Percentiles rank a stretch among this genome's conserved stretches.
These are phyloP conservation scores for Anas capensis DNA, from an alignment of 2,797 vertebrate genomes.

Conservation along the genomic window DNA sequence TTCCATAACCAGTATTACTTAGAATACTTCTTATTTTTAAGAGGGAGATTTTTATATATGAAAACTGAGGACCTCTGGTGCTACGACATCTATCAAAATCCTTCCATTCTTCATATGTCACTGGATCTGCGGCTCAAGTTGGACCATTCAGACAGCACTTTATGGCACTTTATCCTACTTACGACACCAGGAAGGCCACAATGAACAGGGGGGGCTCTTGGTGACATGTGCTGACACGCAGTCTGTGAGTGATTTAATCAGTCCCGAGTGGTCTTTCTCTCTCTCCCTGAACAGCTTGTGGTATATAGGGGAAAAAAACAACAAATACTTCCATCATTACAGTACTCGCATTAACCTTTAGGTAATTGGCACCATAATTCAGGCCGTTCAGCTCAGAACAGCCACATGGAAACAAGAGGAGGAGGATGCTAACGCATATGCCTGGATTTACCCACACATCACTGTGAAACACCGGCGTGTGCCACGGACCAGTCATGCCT, in stretches of 20 bases:
- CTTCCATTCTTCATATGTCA: not conserved
- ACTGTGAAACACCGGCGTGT: not conserved
- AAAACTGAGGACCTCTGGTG: not conserved
- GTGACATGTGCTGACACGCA: not conserved
- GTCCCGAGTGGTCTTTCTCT: not conserved
- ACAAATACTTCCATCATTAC: not conserved
- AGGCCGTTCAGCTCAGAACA: slow-evolving; percentile 13
- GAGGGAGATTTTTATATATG: not conserved
- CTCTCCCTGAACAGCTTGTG: not conserved
- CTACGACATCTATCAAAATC: not conserved
- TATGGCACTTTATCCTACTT: not conserved
- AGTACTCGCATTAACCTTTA: slow-evolving; percentile 52
- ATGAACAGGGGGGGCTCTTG: not conserved
- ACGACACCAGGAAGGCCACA: rapidly evolving
- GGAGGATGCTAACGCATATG: rapidly evolving
- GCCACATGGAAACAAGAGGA: not conserved
- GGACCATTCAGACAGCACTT: not conserved
- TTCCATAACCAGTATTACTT: not conserved
- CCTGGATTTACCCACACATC: rapidly evolving
- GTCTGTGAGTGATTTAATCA: not conserved
- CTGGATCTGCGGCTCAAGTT: not conserved
- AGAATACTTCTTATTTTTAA: not conserved
- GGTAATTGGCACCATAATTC: slow-evolving; percentile 34
- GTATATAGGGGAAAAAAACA: not conserved
- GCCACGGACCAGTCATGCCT: not conserved